phyloP scores from a whole-genome alignment of 2,888 invertebrate species.

The Aspidiotus destructor region DNA sequence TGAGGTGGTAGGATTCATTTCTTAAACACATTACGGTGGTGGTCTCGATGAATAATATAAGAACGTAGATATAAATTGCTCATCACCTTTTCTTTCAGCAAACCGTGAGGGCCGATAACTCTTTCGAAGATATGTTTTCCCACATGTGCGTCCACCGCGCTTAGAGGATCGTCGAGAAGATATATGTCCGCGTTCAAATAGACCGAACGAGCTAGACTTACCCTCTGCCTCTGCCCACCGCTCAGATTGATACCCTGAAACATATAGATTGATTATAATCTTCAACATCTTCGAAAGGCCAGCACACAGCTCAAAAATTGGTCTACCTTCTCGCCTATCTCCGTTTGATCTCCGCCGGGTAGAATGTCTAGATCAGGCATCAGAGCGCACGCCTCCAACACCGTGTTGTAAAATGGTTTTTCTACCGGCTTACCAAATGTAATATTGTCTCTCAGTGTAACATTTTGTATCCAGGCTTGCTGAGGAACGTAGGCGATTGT shows the following conservation, averaged over 20 bases:
- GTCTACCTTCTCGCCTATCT: conserved; percentile 61
- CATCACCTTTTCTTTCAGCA: conserved; percentile 41
- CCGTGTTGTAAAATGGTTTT: conserved; percentile 60
- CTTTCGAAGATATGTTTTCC: conserved; percentile 55
- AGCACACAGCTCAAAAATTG: neutral
- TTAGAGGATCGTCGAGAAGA: conserved; percentile 86
- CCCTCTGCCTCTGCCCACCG: conserved; percentile 88
- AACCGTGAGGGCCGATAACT: conserved; percentile 49
- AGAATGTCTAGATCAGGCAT: conserved; percentile 85
- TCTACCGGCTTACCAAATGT: conserved; percentile 72
- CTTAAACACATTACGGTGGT: too few relatives aligned
- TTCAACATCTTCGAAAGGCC: too few relatives aligned
- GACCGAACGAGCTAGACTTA: conserved; percentile 83
- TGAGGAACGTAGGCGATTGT: conserved; percentile 77
- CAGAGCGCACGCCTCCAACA: conserved; percentile 84
- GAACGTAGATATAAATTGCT: neutral
- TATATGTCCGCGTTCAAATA: conserved; percentile 82
- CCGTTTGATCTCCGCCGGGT: conserved; percentile 91
- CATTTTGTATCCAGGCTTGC: conserved; percentile 97
- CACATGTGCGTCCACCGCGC: conserved; percentile 56
- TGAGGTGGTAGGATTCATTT: too few relatives aligned
- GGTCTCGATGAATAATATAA: neutral
- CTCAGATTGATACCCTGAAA: conserved; percentile 64
- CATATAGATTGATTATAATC: too few relatives aligned
- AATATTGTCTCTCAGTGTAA: conserved; percentile 84